Evolutionary conservation across 2,888 invertebrate species (phyloP).

Genomic region (Heliconius hortense): DNA sequence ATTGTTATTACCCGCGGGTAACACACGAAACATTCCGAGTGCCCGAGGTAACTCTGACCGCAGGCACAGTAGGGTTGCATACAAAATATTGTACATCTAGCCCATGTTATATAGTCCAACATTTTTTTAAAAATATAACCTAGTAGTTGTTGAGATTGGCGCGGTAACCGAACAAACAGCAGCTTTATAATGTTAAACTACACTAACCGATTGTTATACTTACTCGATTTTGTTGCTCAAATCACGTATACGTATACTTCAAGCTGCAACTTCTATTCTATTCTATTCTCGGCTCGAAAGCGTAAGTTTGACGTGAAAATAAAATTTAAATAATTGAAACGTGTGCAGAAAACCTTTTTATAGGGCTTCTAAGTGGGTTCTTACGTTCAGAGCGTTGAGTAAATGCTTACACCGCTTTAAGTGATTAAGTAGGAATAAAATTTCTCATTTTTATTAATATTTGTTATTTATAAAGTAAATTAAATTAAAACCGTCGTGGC

Average conservation of each 20-base stretch:
- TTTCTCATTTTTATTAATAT: constrained; percentile 6
- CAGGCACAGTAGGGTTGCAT: not conserved
- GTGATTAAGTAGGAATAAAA: constrained; percentile 18
- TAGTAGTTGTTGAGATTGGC: not conserved
- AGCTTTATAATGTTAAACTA: not conserved
- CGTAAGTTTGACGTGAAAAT: constrained; percentile 28
- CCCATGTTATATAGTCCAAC: not conserved
- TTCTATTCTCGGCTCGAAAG: constrained; percentile 22
- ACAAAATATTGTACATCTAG: not conserved
- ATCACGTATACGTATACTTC: constrained; percentile 5
- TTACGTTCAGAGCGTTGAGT: constrained; percentile 9
- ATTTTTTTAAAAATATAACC: not conserved
- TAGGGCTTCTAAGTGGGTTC: constrained; percentile 28
- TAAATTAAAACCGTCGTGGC: not conserved
- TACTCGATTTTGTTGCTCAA: not conserved
- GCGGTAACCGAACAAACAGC: not conserved
- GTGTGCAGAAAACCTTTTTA: constrained; percentile 32
- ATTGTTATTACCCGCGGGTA: too few species aligned
- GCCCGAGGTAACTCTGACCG: too few species aligned
- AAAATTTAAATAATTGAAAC: constrained; percentile 35
- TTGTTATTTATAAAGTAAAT: not conserved
- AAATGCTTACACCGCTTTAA: constrained; percentile 22
- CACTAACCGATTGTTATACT: not conserved
- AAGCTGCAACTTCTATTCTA: constrained; percentile 14
- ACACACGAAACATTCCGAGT: too few species aligned